Conservation (phyloP, 1,140 invertebrate genomes). For the Pseudomyrmex concolor region DNA sequence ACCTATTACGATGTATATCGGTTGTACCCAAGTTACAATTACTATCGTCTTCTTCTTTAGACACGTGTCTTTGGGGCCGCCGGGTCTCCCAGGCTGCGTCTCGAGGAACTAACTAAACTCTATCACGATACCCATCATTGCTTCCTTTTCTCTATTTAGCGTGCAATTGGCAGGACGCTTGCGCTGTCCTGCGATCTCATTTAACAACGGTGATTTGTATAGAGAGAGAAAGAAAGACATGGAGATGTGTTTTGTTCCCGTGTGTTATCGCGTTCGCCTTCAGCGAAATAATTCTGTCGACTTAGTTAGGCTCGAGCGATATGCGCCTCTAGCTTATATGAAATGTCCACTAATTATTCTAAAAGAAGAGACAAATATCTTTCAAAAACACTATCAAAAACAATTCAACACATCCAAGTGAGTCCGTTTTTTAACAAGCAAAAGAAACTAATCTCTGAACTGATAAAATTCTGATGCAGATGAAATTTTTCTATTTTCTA, state of each 20-base stretch:
- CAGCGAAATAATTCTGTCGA: neutral
- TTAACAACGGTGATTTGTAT: conserved; percentile 21
- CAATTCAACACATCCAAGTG: too few relatives aligned
- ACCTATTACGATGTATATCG: conserved; percentile 74
- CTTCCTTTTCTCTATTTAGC: conserved; percentile 21
- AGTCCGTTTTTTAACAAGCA: too few relatives aligned
- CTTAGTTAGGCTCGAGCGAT: too few relatives aligned
- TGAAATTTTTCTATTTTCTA: too few relatives aligned
- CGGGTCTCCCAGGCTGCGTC: conserved; percentile 68
- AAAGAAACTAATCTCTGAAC: too few relatives aligned
- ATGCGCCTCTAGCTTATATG: too few relatives aligned
- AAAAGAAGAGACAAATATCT: too few relatives aligned
- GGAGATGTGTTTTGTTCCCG: neutral
- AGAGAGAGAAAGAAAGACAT: neutral
- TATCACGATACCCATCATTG: neutral
- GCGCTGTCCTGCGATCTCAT: conserved; percentile 24
- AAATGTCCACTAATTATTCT: too few relatives aligned
- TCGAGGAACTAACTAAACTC: conserved; percentile 65
- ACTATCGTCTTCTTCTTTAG: conserved; percentile 76
- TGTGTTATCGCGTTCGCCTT: neutral
- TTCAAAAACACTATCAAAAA: too few relatives aligned
- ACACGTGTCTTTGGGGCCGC: conserved; percentile 72
- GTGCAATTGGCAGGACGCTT: conserved; percentile 20
- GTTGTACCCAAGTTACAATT: conserved; percentile 81
- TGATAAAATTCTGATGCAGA: too few relatives aligned